These are phyloP conservation scores for Punctoribates punctum DNA, from an alignment of 2,888 invertebrate species.

Conservation along the genomic window DNA sequence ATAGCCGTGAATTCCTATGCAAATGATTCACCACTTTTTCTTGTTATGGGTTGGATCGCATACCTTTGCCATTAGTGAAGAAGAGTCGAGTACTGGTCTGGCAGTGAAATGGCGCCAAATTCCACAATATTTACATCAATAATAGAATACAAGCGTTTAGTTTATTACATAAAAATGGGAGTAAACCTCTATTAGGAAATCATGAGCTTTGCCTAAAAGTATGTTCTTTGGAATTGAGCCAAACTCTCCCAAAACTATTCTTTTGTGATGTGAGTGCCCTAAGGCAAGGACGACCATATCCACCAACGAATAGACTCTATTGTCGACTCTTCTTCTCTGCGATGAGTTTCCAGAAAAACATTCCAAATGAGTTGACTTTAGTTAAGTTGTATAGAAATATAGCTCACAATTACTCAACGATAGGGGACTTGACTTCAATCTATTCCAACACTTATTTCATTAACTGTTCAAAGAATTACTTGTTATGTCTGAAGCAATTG, in stretches of 20 bases:
- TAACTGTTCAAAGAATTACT: not conserved
- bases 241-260: not conserved
- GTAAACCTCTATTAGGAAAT: constrained; percentile 1
- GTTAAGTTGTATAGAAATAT: not conserved
- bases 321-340: not conserved
- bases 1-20: not conserved
- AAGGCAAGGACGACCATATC: not conserved
- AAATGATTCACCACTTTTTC: not conserved
- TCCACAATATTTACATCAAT: not conserved
- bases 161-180: constrained; percentile 5
- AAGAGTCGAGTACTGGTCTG: not conserved
- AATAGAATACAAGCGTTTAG: not conserved
- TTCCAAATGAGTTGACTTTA: not conserved
- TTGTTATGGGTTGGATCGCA: not conserved
- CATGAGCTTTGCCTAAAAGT: not conserved
- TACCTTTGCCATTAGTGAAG: too few relatives aligned
- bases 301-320: not conserved
- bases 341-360: not conserved
- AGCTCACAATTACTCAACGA: constrained; percentile 5
- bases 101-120: not conserved
- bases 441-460: not conserved
- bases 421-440: not conserved
- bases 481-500: not conserved
- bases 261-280: not conserved
- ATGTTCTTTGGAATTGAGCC: constrained; percentile 1